These are phyloP conservation scores for Drosophila quinaria DNA, from an alignment of 2,888 invertebrate genomes.

Conservation along the genomic window DNA sequence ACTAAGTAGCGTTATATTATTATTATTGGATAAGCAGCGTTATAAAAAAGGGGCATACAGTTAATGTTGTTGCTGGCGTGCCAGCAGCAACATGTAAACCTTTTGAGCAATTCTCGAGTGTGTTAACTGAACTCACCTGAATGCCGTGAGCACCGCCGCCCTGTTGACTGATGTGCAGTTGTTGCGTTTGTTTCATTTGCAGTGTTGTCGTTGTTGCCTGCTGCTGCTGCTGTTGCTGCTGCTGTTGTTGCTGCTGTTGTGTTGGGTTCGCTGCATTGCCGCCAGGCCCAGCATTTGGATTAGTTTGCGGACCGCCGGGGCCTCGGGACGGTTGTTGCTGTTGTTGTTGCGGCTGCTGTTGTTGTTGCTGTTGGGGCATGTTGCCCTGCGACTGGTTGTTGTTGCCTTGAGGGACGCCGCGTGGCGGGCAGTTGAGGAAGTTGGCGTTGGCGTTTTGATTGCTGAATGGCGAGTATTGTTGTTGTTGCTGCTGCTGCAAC, in stretches of 20 bases:
- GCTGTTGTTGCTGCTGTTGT: slow-evolving; percentile 56
- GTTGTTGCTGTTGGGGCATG: slow-evolving; percentile 63
- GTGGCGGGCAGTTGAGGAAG: slow-evolving; percentile 85
- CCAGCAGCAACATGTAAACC: slow-evolving; percentile 12
- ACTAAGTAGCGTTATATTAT: slow-evolving; percentile 76
- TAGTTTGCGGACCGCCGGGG: slow-evolving; percentile 61
- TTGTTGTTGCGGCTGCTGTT: slow-evolving; percentile 45
- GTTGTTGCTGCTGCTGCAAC: slow-evolving; percentile 70
- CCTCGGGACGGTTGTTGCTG: slow-evolving; percentile 66
- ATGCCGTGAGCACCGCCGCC: slow-evolving; percentile 91
- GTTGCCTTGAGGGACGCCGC: slow-evolving; percentile 66
- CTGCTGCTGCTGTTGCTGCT: slow-evolving; percentile 74
- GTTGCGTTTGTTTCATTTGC: slow-evolving; percentile 95
- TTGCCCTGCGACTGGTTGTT: slow-evolving; percentile 57
- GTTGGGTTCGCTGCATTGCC: slow-evolving; percentile 75
- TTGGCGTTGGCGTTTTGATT: slow-evolving; percentile 84
- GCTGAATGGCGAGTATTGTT: slow-evolving; percentile 89
- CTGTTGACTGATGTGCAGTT: slow-evolving; percentile 94
- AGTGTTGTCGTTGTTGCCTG: slow-evolving; percentile 87
- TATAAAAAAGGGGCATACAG: slow-evolving; percentile 4
- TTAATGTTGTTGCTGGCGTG: slow-evolving; percentile 3
- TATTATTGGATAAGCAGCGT: slow-evolving; percentile 65
- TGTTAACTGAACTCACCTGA: slow-evolving; percentile 88
- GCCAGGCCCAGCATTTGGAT: slow-evolving; percentile 73
- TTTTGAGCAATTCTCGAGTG: neutral